Conservation (phyloP, 1,140 invertebrate genomes). For the Eumeta japonica region DNA sequence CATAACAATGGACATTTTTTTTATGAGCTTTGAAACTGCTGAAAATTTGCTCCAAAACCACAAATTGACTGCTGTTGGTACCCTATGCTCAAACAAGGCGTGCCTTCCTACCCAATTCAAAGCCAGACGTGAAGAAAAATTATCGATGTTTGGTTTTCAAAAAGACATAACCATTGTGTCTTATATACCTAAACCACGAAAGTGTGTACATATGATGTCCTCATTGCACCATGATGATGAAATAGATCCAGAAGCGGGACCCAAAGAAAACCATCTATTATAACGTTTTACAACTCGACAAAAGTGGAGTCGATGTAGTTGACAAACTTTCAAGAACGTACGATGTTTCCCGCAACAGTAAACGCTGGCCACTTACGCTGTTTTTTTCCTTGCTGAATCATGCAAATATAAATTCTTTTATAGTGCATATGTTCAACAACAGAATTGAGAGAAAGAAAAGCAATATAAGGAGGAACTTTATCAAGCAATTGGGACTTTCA, state of each 20-base stretch:
- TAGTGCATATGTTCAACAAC: too few species aligned
- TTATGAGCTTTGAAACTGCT: slow-evolving; percentile 11
- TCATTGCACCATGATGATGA: slow-evolving; percentile 8
- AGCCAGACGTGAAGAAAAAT: slow-evolving; percentile 16
- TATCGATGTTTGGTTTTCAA: slow-evolving; percentile 9
- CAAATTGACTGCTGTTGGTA: too few species aligned
- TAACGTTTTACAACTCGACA: slow-evolving; percentile 38
- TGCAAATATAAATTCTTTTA: too few species aligned
- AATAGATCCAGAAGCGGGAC: slow-evolving; percentile 14
- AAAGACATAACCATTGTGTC: too few species aligned
- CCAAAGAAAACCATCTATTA: slow-evolving; percentile 31
- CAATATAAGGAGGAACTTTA: too few species aligned
- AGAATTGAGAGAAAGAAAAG: too few species aligned
- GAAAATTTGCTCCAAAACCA: too few species aligned
- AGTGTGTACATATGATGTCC: slow-evolving; percentile 15
- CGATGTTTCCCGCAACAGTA: slow-evolving; percentile 1
- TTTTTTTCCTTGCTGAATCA: too few species aligned
- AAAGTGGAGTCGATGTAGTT: slow-evolving; percentile 31
- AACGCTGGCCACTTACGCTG: slow-evolving; percentile 3
- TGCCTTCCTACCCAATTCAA: slow-evolving; percentile 8
- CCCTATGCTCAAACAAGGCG: slow-evolving; percentile 5
- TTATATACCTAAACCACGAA: slow-evolving; percentile 13
- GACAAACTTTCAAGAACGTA: slow-evolving; percentile 4
- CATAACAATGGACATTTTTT: slow-evolving; percentile 23
- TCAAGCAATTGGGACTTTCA: too few species aligned